Evolutionary conservation across 1,140 invertebrate genomes (phyloP), one percentile per base, ranked within the genome.

Genomic region (Drosophila lacertosa): DNA sequence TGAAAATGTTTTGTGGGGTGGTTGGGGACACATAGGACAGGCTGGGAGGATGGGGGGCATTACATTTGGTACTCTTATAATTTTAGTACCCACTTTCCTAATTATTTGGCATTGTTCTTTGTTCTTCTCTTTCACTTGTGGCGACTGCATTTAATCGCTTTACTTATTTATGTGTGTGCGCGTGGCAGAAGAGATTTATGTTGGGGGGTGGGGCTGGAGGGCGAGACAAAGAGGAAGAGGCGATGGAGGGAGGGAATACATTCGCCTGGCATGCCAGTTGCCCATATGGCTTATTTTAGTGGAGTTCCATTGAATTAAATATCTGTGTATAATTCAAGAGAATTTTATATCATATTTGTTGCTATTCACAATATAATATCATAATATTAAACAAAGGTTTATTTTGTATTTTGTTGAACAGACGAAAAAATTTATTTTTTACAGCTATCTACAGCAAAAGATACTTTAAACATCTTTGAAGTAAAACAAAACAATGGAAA

Each of bases 51-150:
- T 22, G 5, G 22, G 11, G 20, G 22, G 7, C 15, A 15, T 24
- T n/a, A 22, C 26, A 3, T 48, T 40, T 32, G 29, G 33, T 64
- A 69, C 35, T 45, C 26, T 51, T 68, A 59, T 67, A 68, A 59
- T 68, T 68, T 71, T 60, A 71, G 68, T 66, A 58, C 63, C 63
- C 64, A 71, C 62, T 66, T 65, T 59, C 45, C 45, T 71, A 65
- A 71, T 66, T 67, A 54, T 67, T 65, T 68, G 53, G 22, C 68
- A 51, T 67, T 67, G 68, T 58, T 58, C 65, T 68, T 53, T 54
- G 18, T 68, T 29, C 48, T 35, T 32, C 10, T 57, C 16, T 33
- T 60, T 48, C 44, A 16, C 29, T 15, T 22, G 26, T 42, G 47
- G 55, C 45, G 64, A 60, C 64, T 67, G 64, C 64, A 67, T 67